Conservation (phyloP, 1,140 invertebrate genomes). For the Idris sp. region DNA sequence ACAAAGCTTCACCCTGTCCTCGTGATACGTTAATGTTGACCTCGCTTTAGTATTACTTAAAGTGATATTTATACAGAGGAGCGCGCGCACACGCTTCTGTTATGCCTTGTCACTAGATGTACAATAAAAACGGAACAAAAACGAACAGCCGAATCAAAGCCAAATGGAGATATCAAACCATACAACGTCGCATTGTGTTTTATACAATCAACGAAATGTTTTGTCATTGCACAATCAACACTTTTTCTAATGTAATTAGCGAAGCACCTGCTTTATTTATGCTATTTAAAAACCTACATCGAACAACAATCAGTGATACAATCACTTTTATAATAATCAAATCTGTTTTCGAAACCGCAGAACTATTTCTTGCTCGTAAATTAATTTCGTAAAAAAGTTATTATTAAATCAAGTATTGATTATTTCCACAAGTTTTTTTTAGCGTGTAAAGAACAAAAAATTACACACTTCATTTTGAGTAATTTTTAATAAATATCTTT, state of each 20-base stretch:
- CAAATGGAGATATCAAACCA: constrained; percentile 38
- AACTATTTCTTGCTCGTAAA: too few relatives aligned
- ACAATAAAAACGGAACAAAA: constrained; percentile 43
- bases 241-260: constrained; percentile 33
- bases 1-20: constrained; percentile 72
- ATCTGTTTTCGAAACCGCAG: too few relatives aligned
- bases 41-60: constrained; percentile 66
- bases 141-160: constrained; percentile 22
- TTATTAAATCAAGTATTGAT: too few relatives aligned
- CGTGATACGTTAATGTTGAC: constrained; percentile 63
- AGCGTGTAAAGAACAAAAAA: too few relatives aligned
- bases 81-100: constrained; percentile 21
- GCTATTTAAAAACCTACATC: neutral
- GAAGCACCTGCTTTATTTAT: constrained; percentile 15
- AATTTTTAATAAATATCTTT: too few relatives aligned
- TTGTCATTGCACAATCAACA: constrained; percentile 42
- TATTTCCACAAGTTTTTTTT: too few relatives aligned
- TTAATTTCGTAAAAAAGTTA: too few relatives aligned
- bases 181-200: constrained; percentile 49
- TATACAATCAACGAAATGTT: constrained; percentile 49
- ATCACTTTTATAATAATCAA: too few relatives aligned
- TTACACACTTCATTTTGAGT: too few relatives aligned
- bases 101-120: constrained; percentile 16
- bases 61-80: constrained; percentile 42
- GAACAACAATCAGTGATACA: too few relatives aligned